Evolutionary conservation across 1,140 invertebrate genomes (phyloP).

Genomic region (Metaphire vulgaris): DNA sequence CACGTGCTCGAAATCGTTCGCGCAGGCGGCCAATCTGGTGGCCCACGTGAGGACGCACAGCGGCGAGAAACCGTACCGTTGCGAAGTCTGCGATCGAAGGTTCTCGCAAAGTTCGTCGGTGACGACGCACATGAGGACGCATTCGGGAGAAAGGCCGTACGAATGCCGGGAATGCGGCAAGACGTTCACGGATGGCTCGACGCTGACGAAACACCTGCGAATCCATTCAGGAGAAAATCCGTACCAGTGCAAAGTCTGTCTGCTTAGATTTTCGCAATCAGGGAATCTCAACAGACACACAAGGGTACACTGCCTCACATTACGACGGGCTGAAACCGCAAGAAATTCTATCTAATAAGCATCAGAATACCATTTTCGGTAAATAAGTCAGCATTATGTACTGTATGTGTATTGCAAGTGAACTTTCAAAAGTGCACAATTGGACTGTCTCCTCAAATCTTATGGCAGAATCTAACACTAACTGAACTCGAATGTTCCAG

Average conservation of each 20-base stretch:
- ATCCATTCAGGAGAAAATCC: conserved; percentile 89
- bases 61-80: conserved; percentile 51
- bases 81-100: conserved; percentile 87
- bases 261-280: conserved; percentile 90
- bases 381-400: conserved; percentile 18
- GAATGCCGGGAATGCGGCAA: conserved; percentile 82
- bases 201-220: conserved; percentile 86
- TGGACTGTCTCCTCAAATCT: too few relatives aligned
- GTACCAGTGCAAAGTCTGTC: conserved; percentile 80
- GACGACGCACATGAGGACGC: conserved; percentile 72
- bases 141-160: conserved; percentile 73
- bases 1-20: conserved; percentile 63
- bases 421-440: neutral
- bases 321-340: too few relatives aligned
- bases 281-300: conserved; percentile 98
- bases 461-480: too few relatives aligned
- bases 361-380: too few relatives aligned
- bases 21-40: conserved; percentile 53
- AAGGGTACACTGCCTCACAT: conserved; percentile 68
- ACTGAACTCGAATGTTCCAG: too few relatives aligned
- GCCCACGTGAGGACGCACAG: conserved; percentile 32
- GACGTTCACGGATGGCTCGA: conserved; percentile 81
- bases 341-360: too few relatives aligned
- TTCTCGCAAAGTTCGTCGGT: conserved; percentile 74
- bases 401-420: too few relatives aligned